Conservation (phyloP, 1,140 invertebrate species). For the Plectrocnemia conspersa region DNA sequence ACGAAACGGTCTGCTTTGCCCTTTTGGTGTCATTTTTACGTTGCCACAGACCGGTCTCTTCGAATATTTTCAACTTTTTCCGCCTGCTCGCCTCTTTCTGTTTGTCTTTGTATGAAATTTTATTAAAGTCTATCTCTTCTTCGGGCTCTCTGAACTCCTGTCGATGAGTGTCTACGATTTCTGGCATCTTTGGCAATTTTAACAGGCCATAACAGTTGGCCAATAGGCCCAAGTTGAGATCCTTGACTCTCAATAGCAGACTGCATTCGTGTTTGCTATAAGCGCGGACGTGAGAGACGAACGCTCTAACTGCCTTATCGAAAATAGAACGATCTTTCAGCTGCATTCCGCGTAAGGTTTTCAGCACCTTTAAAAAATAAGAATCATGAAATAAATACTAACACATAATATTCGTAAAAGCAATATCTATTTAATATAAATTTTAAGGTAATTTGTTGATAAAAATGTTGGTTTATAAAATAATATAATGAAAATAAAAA, state of each 20-base stretch:
- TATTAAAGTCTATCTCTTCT: conserved; percentile 64
- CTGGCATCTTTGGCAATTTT: conserved; percentile 91
- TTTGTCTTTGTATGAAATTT: conserved; percentile 78
- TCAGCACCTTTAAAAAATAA: conserved; percentile 38
- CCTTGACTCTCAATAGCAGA: conserved; percentile 83
- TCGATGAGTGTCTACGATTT: conserved; percentile 69
- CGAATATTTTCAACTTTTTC: conserved; percentile 67
- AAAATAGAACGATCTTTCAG: conserved; percentile 68
- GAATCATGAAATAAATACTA: too few species aligned
- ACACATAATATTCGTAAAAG: conserved; percentile 12
- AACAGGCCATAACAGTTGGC: conserved; percentile 86
- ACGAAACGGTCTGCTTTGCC: conserved; percentile 63
- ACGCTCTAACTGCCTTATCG: conserved; percentile 87
- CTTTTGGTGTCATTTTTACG: conserved; percentile 60
- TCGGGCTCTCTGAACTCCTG: conserved; percentile 62
- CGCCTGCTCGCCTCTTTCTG: conserved; percentile 68
- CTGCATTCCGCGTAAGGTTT: conserved; percentile 58
- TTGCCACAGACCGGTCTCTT: conserved; percentile 75
- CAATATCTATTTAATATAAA: neutral
- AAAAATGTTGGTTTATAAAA: too few species aligned
- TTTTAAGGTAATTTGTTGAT: too few species aligned
- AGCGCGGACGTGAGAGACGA: conserved; percentile 90
- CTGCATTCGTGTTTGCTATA: conserved; percentile 96
- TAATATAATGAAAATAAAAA: too few species aligned
- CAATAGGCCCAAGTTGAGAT: conserved; percentile 80